A percentile compares a stretch with the other conserved stretches of the same genome.
These are phyloP conservation scores for Macrophya alboannulata DNA, from an alignment of 2,888 invertebrate genomes.

Conservation along the genomic window DNA sequence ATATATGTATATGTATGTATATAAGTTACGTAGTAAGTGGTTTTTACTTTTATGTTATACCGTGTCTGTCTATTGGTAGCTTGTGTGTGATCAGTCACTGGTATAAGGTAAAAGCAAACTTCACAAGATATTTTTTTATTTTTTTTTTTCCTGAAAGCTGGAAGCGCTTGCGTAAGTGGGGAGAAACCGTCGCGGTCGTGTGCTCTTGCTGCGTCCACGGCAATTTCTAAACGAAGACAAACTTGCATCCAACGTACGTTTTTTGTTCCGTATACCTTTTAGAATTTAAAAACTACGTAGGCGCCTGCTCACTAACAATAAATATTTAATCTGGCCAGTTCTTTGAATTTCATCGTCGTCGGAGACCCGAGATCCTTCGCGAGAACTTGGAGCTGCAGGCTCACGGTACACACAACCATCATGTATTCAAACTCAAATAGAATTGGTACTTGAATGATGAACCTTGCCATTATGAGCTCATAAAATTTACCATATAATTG, in stretches of 20 bases:
- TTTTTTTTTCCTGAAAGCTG: slow-evolving; percentile 43
- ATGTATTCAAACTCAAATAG: not conserved
- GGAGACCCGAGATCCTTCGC: slow-evolving; percentile 14
- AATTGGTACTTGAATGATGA: not conserved
- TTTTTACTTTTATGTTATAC: slow-evolving; percentile 33
- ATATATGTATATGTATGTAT: slow-evolving; percentile 25
- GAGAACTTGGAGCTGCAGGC: not conserved
- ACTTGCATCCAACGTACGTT: slow-evolving; percentile 11
- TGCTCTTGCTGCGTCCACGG: not conserved
- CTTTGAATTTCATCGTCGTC: slow-evolving; percentile 12
- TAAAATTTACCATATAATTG: too few species aligned
- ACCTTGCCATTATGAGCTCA: not conserved
- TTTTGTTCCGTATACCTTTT: slow-evolving; percentile 6
- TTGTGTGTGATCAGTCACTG: slow-evolving; percentile 36
- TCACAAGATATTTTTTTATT: slow-evolving; percentile 14
- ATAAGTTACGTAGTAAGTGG: slow-evolving; percentile 18
- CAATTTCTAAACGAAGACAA: slow-evolving; percentile 36
- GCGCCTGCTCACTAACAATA: slow-evolving; percentile 20
- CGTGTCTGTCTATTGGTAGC: slow-evolving; percentile 32
- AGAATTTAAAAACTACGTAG: slow-evolving; percentile 6
- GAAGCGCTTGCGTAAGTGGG: slow-evolving; percentile 30
- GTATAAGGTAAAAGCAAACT: slow-evolving; percentile 35
- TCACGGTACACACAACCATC: not conserved
- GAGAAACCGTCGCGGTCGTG: not conserved
- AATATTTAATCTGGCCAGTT: slow-evolving; percentile 36